phyloP scores from a whole-genome alignment of 1,140 invertebrate species.

The Drosophila rufa region DNA sequence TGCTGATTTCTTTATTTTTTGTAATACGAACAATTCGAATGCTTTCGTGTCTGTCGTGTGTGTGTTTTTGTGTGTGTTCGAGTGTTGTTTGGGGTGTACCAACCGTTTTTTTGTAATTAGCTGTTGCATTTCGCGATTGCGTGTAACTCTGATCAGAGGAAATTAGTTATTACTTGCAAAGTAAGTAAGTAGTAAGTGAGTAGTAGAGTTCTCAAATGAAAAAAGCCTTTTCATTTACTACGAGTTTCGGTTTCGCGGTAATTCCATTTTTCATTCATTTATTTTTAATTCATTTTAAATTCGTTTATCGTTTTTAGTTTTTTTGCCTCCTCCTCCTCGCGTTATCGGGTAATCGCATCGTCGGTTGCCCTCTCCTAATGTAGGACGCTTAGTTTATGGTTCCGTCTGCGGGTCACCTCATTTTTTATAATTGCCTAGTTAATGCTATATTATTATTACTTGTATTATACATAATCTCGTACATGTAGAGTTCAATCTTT shows the following conservation, averaged over 20 bases:
- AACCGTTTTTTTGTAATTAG: slow-evolving; percentile 65
- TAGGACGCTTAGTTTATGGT: slow-evolving; percentile 76
- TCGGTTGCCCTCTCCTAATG: slow-evolving; percentile 72
- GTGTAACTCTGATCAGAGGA: slow-evolving; percentile 73
- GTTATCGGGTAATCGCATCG: slow-evolving; percentile 6
- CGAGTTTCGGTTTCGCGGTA: slow-evolving; percentile 34
- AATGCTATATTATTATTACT: slow-evolving; percentile 74
- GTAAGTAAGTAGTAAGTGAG: slow-evolving; percentile 61
- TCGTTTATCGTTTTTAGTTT: slow-evolving; percentile 72
- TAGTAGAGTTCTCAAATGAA: slow-evolving; percentile 66
- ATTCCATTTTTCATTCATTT: slow-evolving; percentile 27
- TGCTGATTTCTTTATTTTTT: slow-evolving; percentile 66
- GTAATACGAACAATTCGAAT: slow-evolving; percentile 75
- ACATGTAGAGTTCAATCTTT: slow-evolving; percentile 82
- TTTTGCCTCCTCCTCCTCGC: slow-evolving; percentile 18
- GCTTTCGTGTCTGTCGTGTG: slow-evolving; percentile 14
- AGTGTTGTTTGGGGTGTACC: slow-evolving; percentile 53
- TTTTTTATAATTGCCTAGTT: slow-evolving; percentile 78
- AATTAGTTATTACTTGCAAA: slow-evolving; percentile 73
- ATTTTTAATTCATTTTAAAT: slow-evolving; percentile 72
- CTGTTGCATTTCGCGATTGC: slow-evolving; percentile 60
- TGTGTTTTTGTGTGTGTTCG: slow-evolving; percentile 33
- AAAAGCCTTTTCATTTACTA: slow-evolving; percentile 55
- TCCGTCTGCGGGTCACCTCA: slow-evolving; percentile 42
- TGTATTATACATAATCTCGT: slow-evolving; percentile 74